Conservation (phyloP, 2,888 invertebrate species). For the Euphydryas editha region DNA sequence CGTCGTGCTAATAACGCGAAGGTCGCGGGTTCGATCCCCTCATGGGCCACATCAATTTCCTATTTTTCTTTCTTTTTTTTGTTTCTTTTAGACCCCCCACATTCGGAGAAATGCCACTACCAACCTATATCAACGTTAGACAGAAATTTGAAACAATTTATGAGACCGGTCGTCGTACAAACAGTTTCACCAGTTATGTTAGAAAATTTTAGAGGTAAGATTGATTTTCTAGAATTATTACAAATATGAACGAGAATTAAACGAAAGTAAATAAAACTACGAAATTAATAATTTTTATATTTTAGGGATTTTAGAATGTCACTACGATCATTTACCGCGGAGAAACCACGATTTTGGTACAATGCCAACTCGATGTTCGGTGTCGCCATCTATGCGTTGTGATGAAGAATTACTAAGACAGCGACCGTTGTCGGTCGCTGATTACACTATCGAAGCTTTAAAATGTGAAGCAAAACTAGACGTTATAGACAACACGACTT, state of each 20-base stretch:
- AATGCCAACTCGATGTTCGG: constrained; percentile 55
- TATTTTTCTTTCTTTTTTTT: constrained; percentile 45
- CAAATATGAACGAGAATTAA: not conserved
- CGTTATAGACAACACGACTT: constrained; percentile 66
- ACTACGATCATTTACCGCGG: constrained; percentile 85
- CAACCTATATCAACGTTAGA: constrained; percentile 78
- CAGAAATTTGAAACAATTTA: constrained; percentile 77
- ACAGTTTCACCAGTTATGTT: constrained; percentile 79
- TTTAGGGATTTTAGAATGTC: constrained; percentile 82
- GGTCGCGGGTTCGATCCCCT: constrained; percentile 90
- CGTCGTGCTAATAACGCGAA: constrained; percentile 91
- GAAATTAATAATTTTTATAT: constrained; percentile 22
- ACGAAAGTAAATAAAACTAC: not conserved
- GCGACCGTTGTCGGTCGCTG: constrained; percentile 62
- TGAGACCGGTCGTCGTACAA: constrained; percentile 79
- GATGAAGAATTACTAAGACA: constrained; percentile 58
- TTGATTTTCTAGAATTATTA: not conserved
- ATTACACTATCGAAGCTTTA: constrained; percentile 72
- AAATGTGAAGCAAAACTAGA: constrained; percentile 76
- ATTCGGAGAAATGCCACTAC: constrained; percentile 76
- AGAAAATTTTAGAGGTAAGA: constrained; percentile 83
- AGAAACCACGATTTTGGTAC: constrained; percentile 66
- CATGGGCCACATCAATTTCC: constrained; percentile 87
- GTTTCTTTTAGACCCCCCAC: constrained; percentile 75
- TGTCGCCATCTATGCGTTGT: constrained; percentile 66